Conservation (phyloP, 2,113 vertebrate genomes). For the Nannobrachium achirus region DNA sequence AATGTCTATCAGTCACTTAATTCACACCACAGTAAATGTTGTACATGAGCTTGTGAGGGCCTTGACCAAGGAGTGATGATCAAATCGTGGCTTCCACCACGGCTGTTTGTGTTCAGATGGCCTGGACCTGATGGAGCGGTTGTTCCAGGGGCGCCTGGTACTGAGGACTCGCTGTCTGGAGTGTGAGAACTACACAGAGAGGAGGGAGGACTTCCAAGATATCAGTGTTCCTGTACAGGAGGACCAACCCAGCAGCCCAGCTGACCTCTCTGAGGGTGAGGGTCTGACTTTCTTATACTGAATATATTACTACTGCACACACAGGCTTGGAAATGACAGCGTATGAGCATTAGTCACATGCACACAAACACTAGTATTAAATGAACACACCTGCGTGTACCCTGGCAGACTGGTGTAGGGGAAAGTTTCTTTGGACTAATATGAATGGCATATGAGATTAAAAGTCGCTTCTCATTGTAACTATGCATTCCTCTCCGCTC, state of each 20-base stretch:
- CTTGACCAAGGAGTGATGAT: not conserved
- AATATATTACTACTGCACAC: not conserved
- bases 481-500: not conserved
- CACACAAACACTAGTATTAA: not conserved
- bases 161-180: conserved; percentile 95
- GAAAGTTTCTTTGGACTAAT: no score
- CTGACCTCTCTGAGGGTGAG: conserved; percentile 87
- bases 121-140: conserved; percentile 89
- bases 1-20: not conserved
- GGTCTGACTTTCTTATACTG: no score
- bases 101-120: conserved; percentile 64
- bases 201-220: conserved; percentile 96
- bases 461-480: not conserved
- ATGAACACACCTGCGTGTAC: not conserved
- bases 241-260: conserved; percentile 84
- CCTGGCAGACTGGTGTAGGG: no score
- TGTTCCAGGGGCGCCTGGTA: conserved; percentile 96
- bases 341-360: not conserved
- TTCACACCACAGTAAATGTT: no score
- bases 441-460: no score
- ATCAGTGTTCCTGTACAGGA: conserved; percentile 97
- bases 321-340: not conserved
- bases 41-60: not conserved
- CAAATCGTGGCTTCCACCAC: not conserved
- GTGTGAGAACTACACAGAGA: conserved; percentile 94